These are phyloP conservation scores for Oreonectes daqikongensis DNA, from an alignment of 2,797 vertebrate species.

Conservation along the genomic window DNA sequence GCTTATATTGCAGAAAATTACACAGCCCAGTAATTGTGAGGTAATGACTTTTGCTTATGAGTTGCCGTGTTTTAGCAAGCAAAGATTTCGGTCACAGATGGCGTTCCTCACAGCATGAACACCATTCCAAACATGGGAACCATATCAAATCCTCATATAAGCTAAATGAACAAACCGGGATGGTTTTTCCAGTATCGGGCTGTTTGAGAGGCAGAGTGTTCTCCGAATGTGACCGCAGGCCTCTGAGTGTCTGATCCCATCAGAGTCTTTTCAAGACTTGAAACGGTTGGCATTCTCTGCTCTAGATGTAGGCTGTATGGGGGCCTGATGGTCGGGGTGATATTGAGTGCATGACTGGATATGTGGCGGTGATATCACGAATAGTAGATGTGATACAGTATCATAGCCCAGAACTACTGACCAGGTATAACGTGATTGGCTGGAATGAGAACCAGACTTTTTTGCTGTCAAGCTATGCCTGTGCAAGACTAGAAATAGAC, in stretches of 20 bases:
- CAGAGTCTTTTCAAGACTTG: neutral
- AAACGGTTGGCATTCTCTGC: neutral
- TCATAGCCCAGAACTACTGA: neutral
- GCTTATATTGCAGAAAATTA: constrained; percentile 3
- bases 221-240: neutral
- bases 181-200: neutral
- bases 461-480: neutral
- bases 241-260: constrained; percentile 24
- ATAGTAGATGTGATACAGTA: neutral
- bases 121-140: neutral
- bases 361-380: constrained; percentile 7
- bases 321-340: neutral
- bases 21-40: neutral
- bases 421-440: neutral
- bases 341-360: neutral
- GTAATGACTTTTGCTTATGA: constrained; percentile 22
- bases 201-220: neutral
- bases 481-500: neutral
- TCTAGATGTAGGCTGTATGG: constrained; percentile 4
- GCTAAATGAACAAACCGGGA: neutral
- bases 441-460: neutral
- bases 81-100: neutral
- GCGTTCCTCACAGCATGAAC: constrained; percentile 1
- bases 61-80: neutral
- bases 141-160: constrained; percentile 18